phyloP scores from a whole-genome alignment of 2,888 invertebrate genomes.

The Rhamphomyia laevipes region DNA sequence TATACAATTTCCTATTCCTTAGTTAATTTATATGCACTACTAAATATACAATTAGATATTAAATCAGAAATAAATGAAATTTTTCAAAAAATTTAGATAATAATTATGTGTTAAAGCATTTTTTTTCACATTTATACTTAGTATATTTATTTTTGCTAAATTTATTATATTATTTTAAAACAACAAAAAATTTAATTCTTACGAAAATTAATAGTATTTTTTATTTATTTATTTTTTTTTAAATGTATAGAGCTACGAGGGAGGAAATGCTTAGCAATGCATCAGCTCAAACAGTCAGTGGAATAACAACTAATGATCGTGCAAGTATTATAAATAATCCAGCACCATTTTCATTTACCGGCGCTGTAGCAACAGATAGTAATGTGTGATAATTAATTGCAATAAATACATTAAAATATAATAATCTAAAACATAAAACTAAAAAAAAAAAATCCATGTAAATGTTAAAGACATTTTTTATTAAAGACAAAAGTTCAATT shows the following conservation, averaged over 20 bases:
- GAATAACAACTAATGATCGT: conserved; percentile 46
- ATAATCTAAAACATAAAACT: too few relatives aligned
- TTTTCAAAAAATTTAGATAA: background rate
- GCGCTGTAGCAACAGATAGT: conserved; percentile 52
- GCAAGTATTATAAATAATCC: conserved; percentile 71
- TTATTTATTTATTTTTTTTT: conserved; percentile 5
- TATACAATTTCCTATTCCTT: too few relatives aligned
- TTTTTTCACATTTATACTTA: background rate
- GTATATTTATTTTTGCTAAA: too few relatives aligned
- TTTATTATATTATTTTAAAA: background rate
- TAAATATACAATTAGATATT: too few relatives aligned
- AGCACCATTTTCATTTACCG: conserved; percentile 65
- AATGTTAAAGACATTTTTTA: too few relatives aligned
- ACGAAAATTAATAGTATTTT: background rate
- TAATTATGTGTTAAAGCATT: background rate
- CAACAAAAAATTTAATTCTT: background rate
- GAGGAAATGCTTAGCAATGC: conserved; percentile 70
- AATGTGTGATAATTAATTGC: conserved; percentile 44
- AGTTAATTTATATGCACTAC: too few relatives aligned
- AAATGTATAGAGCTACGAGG: conserved; percentile 53
- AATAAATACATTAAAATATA: too few relatives aligned
- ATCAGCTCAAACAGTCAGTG: conserved; percentile 34
- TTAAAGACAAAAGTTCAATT: too few relatives aligned
- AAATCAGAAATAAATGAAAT: too few relatives aligned
- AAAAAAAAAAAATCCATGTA: too few relatives aligned